A percentile compares a stretch with the other conserved stretches of the same genome.
These are phyloP conservation scores for Rhodeus uyekii DNA, from an alignment of 2,797 vertebrate genomes.

Conservation along the genomic window DNA sequence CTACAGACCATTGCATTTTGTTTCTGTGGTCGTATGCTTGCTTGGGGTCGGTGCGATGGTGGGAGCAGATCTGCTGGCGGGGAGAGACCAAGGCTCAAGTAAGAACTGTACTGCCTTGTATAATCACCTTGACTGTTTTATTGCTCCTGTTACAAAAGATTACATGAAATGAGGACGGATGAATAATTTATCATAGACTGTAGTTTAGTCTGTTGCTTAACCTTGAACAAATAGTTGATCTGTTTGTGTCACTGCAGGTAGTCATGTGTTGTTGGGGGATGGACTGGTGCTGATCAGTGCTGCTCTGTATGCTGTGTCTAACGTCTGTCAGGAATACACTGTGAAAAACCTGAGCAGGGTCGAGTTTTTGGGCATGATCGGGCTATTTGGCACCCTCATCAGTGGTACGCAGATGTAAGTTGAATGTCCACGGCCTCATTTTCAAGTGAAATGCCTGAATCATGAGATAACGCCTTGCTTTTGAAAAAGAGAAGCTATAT, in stretches of 20 bases:
- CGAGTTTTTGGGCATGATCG: slow-evolving; percentile 97
- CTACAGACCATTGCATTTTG: slow-evolving; percentile 86
- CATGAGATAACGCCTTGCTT: background rate
- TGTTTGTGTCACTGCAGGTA: slow-evolving; percentile 69
- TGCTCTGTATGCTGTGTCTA: slow-evolving; percentile 90
- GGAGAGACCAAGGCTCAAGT: slow-evolving; percentile 83
- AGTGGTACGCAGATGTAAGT: slow-evolving; percentile 93
- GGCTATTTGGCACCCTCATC: slow-evolving; percentile 91
- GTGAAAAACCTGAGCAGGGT: slow-evolving; percentile 92
- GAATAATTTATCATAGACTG: background rate
- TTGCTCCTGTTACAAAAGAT: background rate
- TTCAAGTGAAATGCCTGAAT: background rate
- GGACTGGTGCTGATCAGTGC: slow-evolving; percentile 91
- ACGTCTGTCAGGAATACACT: slow-evolving; percentile 92
- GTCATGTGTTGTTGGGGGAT: slow-evolving; percentile 87
- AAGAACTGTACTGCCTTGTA: slow-evolving; percentile 67
- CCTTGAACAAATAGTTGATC: background rate
- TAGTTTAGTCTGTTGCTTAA: background rate
- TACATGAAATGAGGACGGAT: background rate
- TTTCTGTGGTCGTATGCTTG: slow-evolving; percentile 87
- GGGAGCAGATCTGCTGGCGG: slow-evolving; percentile 88
- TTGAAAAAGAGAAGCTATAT: background rate
- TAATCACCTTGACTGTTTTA: background rate
- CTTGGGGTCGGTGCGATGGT: slow-evolving; percentile 97
- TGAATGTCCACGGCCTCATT: background rate